Evolutionary conservation across 2,888 invertebrate genomes (phyloP).

Genomic region (Trissolcus japonicus): DNA sequence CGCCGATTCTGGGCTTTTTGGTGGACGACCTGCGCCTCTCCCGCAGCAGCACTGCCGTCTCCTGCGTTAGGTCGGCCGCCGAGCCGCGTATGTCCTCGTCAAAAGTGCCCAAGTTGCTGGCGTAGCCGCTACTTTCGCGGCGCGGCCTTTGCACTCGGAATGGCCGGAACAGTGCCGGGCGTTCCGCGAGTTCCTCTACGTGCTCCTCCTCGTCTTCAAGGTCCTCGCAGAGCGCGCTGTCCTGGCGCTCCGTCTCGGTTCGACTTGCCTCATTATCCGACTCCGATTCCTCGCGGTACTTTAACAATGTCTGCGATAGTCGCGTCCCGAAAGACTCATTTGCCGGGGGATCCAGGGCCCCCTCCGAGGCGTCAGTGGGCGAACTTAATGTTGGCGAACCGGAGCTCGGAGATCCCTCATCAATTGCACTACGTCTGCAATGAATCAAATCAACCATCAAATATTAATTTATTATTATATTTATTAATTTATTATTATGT

Average conservation of each 20-base stretch:
- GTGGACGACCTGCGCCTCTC: slow-evolving; percentile 62
- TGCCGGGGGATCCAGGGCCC: neutral
- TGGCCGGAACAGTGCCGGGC: slow-evolving; percentile 28
- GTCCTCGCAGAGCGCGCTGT: slow-evolving; percentile 68
- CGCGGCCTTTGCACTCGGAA: slow-evolving; percentile 60
- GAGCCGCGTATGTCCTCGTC: slow-evolving; percentile 69
- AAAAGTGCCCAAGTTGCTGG: slow-evolving; percentile 68
- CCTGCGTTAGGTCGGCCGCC: slow-evolving; percentile 54
- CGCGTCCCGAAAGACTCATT: neutral
- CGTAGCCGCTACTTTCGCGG: slow-evolving; percentile 71
- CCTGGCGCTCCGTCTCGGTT: slow-evolving; percentile 57
- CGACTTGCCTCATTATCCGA: neutral
- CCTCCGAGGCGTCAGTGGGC: slow-evolving; percentile 24
- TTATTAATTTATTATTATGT: no score
- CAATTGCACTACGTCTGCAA: slow-evolving; percentile 77
- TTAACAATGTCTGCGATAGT: no score
- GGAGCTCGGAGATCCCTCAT: slow-evolving; percentile 75
- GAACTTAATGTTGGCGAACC: slow-evolving; percentile 55
- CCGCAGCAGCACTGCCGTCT: slow-evolving; percentile 51
- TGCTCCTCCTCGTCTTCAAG: slow-evolving; percentile 59
- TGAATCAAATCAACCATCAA: neutral
- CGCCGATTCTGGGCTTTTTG: slow-evolving; percentile 39
- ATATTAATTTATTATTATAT: no score
- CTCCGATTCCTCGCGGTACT: no score
- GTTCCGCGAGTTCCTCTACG: slow-evolving; percentile 57